Evolutionary conservation across 2,888 invertebrate species (phyloP), one percentile per base, ranked within the genome.

Genomic region (Mesodorylaimus sp.): DNA sequence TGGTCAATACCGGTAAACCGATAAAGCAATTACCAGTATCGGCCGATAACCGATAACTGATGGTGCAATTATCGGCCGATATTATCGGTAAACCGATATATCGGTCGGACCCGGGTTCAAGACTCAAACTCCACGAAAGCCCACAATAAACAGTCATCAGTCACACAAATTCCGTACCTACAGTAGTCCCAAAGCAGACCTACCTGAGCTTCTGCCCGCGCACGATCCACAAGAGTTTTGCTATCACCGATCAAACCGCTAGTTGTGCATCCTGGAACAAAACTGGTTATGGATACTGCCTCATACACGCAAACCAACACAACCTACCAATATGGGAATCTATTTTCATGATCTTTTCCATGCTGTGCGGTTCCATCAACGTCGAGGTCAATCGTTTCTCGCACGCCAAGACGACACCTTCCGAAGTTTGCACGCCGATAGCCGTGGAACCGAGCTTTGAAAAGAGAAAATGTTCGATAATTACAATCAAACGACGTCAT

Each of bases 231-330:
- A 66, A 91, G 72, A 2, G 88, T 91, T 60, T 88, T 77, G 1
- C 95, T 91, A 73, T 97, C 97, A 36, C 97, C 95, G 78, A 95
- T 95, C 49, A 97, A 73, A 0, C 97, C 97, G 58, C 91, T 91
- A 44, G 89, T 88, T 45, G 91, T 93, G 69, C 91, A 93, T 13
- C 87, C 75, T 74, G 32, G 16, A 32, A 32, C 32, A 13, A 32
- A 32, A 32, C 32, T 32, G 16, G 16, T 13, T 16, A 16, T 32
- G 16, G 10, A 13, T 32, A 32, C 10, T 32, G 37, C 45, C 10
- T 45, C 10, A n/a, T 45, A 42, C 45, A 29, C 19, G 25, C 21
- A 10, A 7, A 51, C n/a, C 50, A 10, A n/a, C 38, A 3, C 55
- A 53, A 26, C 45, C 60, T 60, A 74, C 77, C 95, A 64, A 97